Conservation (phyloP, 2,797 vertebrate genomes). For the Bradypodion pumilum region DNA sequence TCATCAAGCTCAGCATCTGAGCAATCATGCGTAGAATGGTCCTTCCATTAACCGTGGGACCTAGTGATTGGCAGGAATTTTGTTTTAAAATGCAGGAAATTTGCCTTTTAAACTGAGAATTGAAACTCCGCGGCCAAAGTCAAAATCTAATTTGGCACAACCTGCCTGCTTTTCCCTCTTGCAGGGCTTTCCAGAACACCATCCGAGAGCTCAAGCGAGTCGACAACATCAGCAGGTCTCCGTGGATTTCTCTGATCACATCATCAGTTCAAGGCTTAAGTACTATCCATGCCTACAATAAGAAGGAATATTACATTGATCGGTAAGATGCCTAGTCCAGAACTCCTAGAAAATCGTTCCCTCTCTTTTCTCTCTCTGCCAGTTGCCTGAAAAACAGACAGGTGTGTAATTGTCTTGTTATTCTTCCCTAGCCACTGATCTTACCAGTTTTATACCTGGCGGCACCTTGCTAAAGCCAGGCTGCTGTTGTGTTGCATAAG, state of each 20-base stretch:
- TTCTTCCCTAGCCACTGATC: neutral
- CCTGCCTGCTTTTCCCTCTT: slow-evolving; percentile 11
- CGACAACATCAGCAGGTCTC: slow-evolving; percentile 83
- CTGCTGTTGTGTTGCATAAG: neutral
- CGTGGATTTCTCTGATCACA: slow-evolving; percentile 80
- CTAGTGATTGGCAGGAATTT: too few species aligned
- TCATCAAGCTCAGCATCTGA: too few species aligned
- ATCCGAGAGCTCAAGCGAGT: slow-evolving; percentile 79
- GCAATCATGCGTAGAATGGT: too few species aligned
- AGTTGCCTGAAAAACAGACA: neutral
- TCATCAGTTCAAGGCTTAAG: slow-evolving; percentile 81
- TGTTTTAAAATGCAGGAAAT: neutral
- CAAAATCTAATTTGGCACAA: too few species aligned
- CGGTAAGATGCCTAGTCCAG: slow-evolving; percentile 64
- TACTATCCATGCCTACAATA: slow-evolving; percentile 81
- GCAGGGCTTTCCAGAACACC: slow-evolving; percentile 78
- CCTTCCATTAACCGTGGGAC: too few species aligned
- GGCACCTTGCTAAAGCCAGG: slow-evolving; percentile 7
- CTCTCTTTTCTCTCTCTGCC: neutral
- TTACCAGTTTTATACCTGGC: slow-evolving; percentile 10
- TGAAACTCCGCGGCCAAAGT: too few species aligned
- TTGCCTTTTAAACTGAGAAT: too few species aligned
- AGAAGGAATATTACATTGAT: slow-evolving; percentile 68
- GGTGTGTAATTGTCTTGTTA: neutral
- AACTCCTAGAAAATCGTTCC: neutral